Evolutionary conservation across 2,113 vertebrate species (phyloP).

Genomic region (Egretta garzetta): DNA sequence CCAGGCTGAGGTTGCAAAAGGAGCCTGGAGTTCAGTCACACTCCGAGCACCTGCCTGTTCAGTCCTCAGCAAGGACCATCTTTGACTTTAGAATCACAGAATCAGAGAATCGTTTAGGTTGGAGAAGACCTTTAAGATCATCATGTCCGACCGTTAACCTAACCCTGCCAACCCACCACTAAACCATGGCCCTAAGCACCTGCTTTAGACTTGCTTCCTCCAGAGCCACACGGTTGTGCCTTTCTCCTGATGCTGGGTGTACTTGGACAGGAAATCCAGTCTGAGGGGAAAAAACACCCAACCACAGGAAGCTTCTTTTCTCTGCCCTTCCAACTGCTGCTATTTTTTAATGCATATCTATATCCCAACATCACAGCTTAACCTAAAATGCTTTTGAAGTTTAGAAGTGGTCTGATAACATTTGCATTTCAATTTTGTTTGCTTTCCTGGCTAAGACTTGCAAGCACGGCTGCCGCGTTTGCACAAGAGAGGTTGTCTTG

Average conservation of each 20-base stretch:
- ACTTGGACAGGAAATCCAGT: neutral
- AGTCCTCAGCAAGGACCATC: neutral
- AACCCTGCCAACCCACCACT: too few relatives aligned
- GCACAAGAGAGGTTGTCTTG: neutral
- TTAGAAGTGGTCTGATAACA: neutral
- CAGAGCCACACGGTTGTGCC: neutral
- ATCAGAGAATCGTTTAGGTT: too few relatives aligned
- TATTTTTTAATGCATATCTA: neutral
- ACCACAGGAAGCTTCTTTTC: conserved; percentile 2
- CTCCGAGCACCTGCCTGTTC: neutral
- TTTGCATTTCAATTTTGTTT: conserved; percentile 30
- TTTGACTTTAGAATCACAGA: neutral
- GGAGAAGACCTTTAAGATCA: too few relatives aligned
- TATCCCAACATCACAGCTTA: neutral
- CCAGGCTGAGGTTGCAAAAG: neutral
- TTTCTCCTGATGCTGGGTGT: neutral
- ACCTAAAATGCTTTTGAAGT: neutral
- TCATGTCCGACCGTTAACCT: too few relatives aligned
- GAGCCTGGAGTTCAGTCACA: neutral
- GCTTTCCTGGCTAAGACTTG: neutral
- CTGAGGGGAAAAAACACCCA: neutral
- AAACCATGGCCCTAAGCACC: too few relatives aligned
- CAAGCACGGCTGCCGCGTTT: neutral
- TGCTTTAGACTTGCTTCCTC: neutral
- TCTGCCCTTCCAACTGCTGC: neutral